phyloP scores from a whole-genome alignment of 2,797 vertebrate genomes.

The Fratercula arctica region DNA sequence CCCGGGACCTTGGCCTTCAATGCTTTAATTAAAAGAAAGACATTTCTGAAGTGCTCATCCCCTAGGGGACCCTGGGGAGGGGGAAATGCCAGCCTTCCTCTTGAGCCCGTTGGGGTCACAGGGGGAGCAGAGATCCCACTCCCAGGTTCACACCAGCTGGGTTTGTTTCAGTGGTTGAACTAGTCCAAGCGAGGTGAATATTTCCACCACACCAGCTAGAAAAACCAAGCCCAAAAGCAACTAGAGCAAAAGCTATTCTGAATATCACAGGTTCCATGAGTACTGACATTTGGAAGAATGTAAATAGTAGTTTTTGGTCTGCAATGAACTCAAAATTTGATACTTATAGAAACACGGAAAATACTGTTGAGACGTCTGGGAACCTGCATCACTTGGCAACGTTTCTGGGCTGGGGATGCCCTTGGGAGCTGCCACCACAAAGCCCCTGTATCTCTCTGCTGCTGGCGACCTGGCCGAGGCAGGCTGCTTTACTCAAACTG shows the following conservation, averaged over 20 bases:
- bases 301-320: background rate
- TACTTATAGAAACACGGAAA: background rate
- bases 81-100: background rate
- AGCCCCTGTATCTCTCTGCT: no score
- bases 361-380: accelerated
- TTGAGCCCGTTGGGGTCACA: background rate
- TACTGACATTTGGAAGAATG: background rate
- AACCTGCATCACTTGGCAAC: background rate
- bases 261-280: background rate
- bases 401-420: background rate
- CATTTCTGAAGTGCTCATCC: background rate
- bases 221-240: background rate
- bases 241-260: background rate
- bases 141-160: background rate
- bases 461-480: background rate
- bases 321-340: background rate
- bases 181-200: background rate
- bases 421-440: background rate
- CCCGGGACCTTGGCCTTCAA: background rate
- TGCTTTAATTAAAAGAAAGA: background rate
- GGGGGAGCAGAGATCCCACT: background rate
- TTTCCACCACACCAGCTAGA: background rate
- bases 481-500: background rate
- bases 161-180: background rate
- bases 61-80: no score